phyloP scores from a whole-genome alignment of 1,140 invertebrate species.

The Trigoniulus corallinus region DNA sequence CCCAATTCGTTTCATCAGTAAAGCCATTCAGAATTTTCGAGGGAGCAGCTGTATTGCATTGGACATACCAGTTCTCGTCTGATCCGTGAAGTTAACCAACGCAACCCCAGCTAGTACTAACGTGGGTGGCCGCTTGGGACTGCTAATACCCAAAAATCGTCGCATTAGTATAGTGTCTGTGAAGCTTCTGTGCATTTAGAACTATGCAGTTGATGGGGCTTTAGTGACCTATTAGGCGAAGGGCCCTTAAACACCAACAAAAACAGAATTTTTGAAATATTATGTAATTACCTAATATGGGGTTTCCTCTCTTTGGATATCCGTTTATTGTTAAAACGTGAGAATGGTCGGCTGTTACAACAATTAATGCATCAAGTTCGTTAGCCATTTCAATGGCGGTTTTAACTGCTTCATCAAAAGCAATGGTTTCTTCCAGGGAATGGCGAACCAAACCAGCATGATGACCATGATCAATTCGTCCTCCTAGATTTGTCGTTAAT shows the following conservation, averaged over 20 bases:
- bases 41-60: neutral
- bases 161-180: no score
- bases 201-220: no score
- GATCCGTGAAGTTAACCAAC: no score
- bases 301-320: constrained; percentile 47
- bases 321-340: constrained; percentile 64
- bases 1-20: neutral
- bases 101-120: no score
- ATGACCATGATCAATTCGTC: constrained; percentile 67
- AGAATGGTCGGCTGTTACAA: constrained; percentile 65
- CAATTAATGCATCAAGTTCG: constrained; percentile 50
- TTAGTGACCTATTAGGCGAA: no score
- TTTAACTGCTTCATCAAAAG: constrained; percentile 51
- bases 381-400: constrained; percentile 46
- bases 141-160: no score
- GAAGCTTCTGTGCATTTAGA: no score
- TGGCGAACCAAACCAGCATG: constrained; percentile 46
- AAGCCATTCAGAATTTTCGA: neutral
- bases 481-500: constrained; percentile 32
- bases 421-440: constrained; percentile 58
- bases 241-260: neutral
- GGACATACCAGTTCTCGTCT: no score
- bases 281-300: constrained; percentile 39
- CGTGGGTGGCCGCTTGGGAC: no score
- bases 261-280: neutral